Conservation (phyloP, 2,888 invertebrate species). For the Cheilosia grossa region DNA sequence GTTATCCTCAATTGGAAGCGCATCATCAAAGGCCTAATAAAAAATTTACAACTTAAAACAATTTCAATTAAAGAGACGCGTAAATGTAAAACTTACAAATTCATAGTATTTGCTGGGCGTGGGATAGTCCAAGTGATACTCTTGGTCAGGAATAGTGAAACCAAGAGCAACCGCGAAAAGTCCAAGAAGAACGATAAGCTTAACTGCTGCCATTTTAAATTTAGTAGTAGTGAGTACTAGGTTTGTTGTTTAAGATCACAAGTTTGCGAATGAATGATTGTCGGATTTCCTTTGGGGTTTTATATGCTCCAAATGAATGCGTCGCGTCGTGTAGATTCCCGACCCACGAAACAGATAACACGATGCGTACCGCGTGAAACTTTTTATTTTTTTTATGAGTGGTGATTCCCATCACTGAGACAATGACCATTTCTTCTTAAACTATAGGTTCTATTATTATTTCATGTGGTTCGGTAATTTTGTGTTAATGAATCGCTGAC, state of each 20-base stretch:
- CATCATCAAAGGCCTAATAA: background rate
- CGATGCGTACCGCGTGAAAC: too few species aligned
- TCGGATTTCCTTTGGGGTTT: too few species aligned
- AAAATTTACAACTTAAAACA: background rate
- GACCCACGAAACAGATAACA: too few species aligned
- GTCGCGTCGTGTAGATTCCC: too few species aligned
- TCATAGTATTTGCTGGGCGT: background rate
- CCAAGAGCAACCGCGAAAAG: conserved; percentile 1
- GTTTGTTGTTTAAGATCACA: background rate
- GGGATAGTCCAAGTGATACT: background rate
- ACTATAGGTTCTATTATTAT: too few species aligned
- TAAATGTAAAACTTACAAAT: background rate
- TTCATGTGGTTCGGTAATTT: too few species aligned
- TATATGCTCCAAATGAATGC: too few species aligned
- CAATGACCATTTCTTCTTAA: too few species aligned
- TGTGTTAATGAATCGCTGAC: too few species aligned
- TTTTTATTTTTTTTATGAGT: too few species aligned
- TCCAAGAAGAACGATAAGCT: background rate
- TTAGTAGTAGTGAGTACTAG: background rate
- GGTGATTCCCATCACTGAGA: too few species aligned
- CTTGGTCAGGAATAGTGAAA: background rate
- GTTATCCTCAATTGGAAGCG: background rate
- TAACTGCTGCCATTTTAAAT: background rate
- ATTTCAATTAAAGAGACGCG: background rate
- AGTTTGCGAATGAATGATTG: background rate